A percentile compares a stretch with the other conserved stretches of the same genome.
These are phyloP conservation scores for Tigriopus japonicus DNA, from an alignment of 1,140 invertebrate genomes.

Conservation along the genomic window DNA sequence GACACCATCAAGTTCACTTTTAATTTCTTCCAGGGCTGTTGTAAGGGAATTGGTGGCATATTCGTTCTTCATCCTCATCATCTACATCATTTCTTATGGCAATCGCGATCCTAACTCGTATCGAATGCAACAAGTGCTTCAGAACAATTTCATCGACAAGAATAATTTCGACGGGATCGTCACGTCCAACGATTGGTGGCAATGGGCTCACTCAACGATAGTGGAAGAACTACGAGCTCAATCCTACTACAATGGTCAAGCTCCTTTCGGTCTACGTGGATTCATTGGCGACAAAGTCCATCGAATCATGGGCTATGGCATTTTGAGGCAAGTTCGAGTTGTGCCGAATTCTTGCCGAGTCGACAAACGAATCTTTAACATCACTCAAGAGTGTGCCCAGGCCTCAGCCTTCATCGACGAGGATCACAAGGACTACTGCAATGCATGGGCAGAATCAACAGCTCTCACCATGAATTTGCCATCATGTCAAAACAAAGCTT, in stretches of 20 bases:
- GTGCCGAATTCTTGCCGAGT: conserved; percentile 19
- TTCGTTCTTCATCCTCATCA: conserved; percentile 31
- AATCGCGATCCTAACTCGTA: conserved; percentile 27
- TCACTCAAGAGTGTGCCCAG: conserved; percentile 11
- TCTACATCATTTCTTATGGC: conserved; percentile 31
- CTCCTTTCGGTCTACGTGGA: conserved; percentile 30
- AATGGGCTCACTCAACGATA: conserved; percentile 27
- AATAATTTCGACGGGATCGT: conserved; percentile 12
- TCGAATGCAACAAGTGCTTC: conserved; percentile 26
- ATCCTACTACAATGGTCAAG: conserved; percentile 32
- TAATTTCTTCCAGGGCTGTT: conserved; percentile 21
- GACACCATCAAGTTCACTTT: conserved; percentile 24
- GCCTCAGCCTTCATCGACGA: conserved; percentile 6
- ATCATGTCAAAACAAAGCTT: conserved; percentile 5
- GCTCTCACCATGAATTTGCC: conserved; percentile 1
- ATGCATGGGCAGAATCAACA: conserved; percentile 7
- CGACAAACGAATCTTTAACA: not conserved
- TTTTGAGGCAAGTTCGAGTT: conserved; percentile 30
- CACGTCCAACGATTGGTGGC: conserved; percentile 23
- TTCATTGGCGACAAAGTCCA: conserved; percentile 32
- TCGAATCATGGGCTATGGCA: conserved; percentile 34
- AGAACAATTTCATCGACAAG: conserved; percentile 25
- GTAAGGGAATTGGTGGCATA: conserved; percentile 32
- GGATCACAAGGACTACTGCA: conserved; percentile 12
- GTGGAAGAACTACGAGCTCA: conserved; percentile 28